A percentile compares a stretch with the other conserved stretches of the same genome.
Conservation (phyloP, 2,113 vertebrate genomes). For the Echinops telfairi region DNA sequence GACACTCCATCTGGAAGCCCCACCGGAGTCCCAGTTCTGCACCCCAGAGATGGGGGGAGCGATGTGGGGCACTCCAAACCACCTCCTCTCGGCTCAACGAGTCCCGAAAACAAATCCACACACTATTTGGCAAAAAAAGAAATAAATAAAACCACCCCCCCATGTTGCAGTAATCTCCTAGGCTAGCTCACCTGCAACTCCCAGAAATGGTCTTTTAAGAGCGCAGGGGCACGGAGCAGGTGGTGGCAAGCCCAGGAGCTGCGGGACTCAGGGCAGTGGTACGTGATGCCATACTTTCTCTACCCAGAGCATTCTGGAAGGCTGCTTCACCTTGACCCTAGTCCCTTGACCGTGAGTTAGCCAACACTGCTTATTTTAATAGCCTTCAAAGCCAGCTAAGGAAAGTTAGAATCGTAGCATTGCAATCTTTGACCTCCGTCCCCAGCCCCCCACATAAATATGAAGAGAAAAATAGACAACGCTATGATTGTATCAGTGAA, state of each 20-base stretch:
- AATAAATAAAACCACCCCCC: slow-evolving; percentile 79
- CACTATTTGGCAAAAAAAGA: slow-evolving; percentile 80
- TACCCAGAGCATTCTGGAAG: slow-evolving; percentile 45
- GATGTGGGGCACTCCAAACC: slow-evolving; percentile 52
- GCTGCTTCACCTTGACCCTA: neutral
- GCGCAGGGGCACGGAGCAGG: neutral
- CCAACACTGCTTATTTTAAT: slow-evolving; percentile 66
- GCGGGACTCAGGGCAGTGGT: slow-evolving; percentile 25
- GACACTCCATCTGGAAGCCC: slow-evolving; percentile 47
- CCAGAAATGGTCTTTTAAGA: slow-evolving; percentile 40
- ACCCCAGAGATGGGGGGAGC: slow-evolving; percentile 50
- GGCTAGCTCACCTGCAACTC: neutral
- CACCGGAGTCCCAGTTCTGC: neutral
- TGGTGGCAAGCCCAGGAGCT: neutral
- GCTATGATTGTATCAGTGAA: slow-evolving; percentile 76
- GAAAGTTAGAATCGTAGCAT: slow-evolving; percentile 67
- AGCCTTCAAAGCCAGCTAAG: slow-evolving; percentile 73
- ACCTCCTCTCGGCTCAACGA: slow-evolving; percentile 48
- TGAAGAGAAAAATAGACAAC: slow-evolving; percentile 76
- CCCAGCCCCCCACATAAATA: slow-evolving; percentile 56
- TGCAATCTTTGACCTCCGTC: neutral
- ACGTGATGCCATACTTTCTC: slow-evolving; percentile 65
- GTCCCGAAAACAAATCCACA: slow-evolving; percentile 52
- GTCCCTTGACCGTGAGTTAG: slow-evolving; percentile 41
- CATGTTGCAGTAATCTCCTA: slow-evolving; percentile 40